Percentiles rank a stretch among this genome's conserved stretches.
Evolutionary conservation across 2,797 vertebrate species (phyloP).

Genomic region (Hippocampus kuda): DNA sequence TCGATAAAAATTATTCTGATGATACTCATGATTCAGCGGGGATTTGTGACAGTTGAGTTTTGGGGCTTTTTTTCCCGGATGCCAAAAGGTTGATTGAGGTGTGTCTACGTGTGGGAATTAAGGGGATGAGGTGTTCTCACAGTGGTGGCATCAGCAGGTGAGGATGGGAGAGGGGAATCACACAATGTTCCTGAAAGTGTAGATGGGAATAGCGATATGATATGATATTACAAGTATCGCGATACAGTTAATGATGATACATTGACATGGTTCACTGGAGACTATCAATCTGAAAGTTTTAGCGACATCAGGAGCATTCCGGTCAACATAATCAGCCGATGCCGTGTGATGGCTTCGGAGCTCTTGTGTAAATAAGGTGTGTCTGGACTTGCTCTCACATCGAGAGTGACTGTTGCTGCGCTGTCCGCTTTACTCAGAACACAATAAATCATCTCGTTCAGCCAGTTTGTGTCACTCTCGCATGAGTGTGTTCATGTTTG

Average conservation of each 20-base stretch:
- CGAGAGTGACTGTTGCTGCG: constrained; percentile 40
- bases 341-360: background rate
- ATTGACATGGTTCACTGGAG: background rate
- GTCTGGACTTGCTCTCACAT: constrained; percentile 49
- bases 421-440: constrained; percentile 41
- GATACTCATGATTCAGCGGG: background rate
- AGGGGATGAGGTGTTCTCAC: constrained; percentile 69
- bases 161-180: constrained; percentile 4
- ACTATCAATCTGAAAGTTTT: background rate
- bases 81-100: constrained; percentile 26
- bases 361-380: constrained; percentile 12
- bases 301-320: background rate
- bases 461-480: constrained; percentile 29
- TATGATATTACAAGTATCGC: background rate
- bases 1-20: background rate
- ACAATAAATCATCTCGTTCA: constrained; percentile 42
- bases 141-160: constrained; percentile 32
- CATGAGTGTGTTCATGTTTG: background rate
- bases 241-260: background rate
- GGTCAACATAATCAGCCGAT: background rate
- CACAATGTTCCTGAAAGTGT: background rate
- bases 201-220: background rate
- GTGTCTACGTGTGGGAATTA: constrained; percentile 68
- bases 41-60: constrained; percentile 34
- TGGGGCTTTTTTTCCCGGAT: constrained; percentile 25